Percentiles rank a stretch among this genome's conserved stretches.
These are phyloP conservation scores for Amblyteles armatorius DNA, from an alignment of 2,888 invertebrate species.

Conservation along the genomic window DNA sequence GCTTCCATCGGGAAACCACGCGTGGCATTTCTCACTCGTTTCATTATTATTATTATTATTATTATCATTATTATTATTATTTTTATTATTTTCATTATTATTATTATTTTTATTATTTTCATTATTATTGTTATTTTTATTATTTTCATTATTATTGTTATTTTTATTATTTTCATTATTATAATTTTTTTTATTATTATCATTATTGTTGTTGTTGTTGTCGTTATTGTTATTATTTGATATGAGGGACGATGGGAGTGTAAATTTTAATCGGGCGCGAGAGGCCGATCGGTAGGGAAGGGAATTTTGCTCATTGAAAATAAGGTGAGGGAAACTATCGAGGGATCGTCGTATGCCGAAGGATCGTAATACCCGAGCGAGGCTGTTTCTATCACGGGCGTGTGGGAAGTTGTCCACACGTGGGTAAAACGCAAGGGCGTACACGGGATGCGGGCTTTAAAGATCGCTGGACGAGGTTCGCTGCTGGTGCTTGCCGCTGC, in stretches of 20 bases:
- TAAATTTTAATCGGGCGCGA: background rate
- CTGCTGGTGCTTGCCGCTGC: constrained; percentile 32
- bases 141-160: too few relatives aligned
- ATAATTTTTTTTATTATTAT: too few relatives aligned
- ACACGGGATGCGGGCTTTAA: constrained; percentile 50
- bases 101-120: too few relatives aligned
- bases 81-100: too few relatives aligned
- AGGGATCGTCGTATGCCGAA: constrained; percentile 53
- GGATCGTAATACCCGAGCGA: constrained; percentile 43
- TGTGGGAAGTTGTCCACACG: constrained; percentile 66
- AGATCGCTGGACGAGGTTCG: constrained; percentile 4
- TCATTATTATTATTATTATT: constrained; percentile 23
- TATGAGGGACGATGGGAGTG: background rate
- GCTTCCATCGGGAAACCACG: constrained; percentile 58
- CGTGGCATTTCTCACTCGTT: constrained; percentile 50
- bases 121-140: too few relatives aligned
- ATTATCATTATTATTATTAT: too few relatives aligned
- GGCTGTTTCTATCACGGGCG: constrained; percentile 37
- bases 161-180: too few relatives aligned
- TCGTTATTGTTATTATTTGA: too few relatives aligned
- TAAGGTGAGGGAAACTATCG: constrained; percentile 28
- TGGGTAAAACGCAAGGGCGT: constrained; percentile 67
- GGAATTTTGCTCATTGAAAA: background rate
- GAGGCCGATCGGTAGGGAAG: background rate
- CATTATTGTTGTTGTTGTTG: too few relatives aligned